Percentiles rank a stretch among this genome's conserved stretches.
These are phyloP conservation scores for Aphelenchoides fujianensis DNA, from an alignment of 1,140 invertebrate species.

Conservation along the genomic window DNA sequence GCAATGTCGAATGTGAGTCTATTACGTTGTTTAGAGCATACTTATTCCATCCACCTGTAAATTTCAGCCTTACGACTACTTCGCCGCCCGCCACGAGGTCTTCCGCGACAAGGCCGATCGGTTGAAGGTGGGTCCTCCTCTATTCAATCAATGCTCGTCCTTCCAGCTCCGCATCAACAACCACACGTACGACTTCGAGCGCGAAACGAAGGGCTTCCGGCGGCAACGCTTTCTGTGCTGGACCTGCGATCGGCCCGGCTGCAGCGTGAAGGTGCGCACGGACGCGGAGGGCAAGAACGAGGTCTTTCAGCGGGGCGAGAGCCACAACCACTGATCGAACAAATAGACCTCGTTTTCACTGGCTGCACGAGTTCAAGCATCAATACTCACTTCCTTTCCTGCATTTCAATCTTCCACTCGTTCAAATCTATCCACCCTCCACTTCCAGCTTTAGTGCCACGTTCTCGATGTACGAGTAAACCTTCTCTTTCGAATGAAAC, in stretches of 20 bases:
- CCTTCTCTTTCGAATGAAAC: neutral
- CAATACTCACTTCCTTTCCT: too few species aligned
- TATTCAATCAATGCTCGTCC: too few species aligned
- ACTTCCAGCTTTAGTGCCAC: neutral
- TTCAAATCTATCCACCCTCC: too few species aligned
- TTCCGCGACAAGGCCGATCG: neutral
- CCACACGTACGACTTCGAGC: neutral
- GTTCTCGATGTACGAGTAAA: neutral
- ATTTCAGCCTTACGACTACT: conserved; percentile 9
- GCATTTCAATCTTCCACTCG: too few species aligned
- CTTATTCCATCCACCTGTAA: neutral
- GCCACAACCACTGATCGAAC: conserved; percentile 1
- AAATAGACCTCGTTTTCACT: too few species aligned
- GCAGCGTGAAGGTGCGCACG: neutral
- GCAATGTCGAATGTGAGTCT: conserved; percentile 12
- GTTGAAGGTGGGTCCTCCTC: too few species aligned
- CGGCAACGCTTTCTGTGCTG: neutral
- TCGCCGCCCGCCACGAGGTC: neutral
- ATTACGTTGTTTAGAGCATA: neutral
- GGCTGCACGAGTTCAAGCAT: too few species aligned
- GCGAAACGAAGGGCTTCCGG: neutral
- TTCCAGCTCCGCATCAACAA: conserved; percentile 15
- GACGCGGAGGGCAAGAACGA: neutral
- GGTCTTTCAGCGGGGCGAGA: neutral
- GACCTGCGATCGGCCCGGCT: neutral